A percentile compares a stretch with the other conserved stretches of the same genome.
Evolutionary conservation across 2,113 vertebrate species (phyloP).

Genomic region (Taurulus bubalis): DNA sequence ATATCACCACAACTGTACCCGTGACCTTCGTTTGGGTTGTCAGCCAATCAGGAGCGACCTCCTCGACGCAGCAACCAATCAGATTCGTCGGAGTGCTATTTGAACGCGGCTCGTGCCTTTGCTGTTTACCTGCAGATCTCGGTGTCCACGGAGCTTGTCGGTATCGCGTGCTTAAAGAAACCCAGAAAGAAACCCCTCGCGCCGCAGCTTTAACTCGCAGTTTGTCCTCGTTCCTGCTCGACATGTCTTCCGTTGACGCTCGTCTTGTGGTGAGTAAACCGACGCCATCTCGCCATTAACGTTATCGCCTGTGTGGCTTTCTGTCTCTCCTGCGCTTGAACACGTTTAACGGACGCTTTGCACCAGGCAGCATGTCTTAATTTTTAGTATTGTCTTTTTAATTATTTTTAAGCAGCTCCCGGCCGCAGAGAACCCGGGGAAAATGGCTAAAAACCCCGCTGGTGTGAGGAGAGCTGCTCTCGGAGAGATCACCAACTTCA

Average conservation of each 20-base stretch:
- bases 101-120: slow-evolving; percentile 61
- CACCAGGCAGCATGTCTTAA: neutral
- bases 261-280: neutral
- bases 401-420: slow-evolving; percentile 11
- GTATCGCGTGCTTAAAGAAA: too few relatives aligned
- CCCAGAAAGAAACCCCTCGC: too few relatives aligned
- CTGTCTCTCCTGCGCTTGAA: too few relatives aligned
- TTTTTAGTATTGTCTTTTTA: neutral
- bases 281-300: neutral
- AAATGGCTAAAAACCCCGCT: slow-evolving; percentile 51
- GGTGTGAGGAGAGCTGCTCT: slow-evolving; percentile 72
- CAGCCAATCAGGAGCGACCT: slow-evolving; percentile 50
- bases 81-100: slow-evolving; percentile 71
- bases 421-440: slow-evolving; percentile 63
- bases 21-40: neutral
- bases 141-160: neutral
- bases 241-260: neutral
- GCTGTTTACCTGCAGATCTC: neutral
- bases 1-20: too few relatives aligned
- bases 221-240: neutral
- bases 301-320: too few relatives aligned
- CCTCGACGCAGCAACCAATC: slow-evolving; percentile 66
- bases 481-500: slow-evolving; percentile 78
- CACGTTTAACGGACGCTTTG: too few relatives aligned
- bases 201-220: too few relatives aligned